A percentile compares a stretch with the other conserved stretches of the same genome.
phyloP scores from a whole-genome alignment of 2,797 vertebrate species.

The Myoxocephalus aenaeus region DNA sequence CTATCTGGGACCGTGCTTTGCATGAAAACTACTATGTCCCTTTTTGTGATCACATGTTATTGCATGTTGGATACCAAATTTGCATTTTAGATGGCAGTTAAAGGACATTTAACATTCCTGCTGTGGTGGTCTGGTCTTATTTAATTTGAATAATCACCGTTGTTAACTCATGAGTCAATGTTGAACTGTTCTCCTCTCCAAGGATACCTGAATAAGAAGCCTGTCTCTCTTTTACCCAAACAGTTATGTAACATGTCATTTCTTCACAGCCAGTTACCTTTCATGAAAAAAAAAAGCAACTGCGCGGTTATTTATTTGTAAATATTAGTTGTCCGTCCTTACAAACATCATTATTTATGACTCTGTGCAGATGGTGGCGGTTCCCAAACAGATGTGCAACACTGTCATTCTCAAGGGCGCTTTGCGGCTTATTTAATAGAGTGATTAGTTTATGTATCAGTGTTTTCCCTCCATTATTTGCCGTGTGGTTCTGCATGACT shows the following conservation, averaged over 20 bases:
- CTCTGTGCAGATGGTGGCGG: slow-evolving; percentile 66
- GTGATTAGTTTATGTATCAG: slow-evolving; percentile 74
- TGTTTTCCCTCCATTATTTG: slow-evolving; percentile 68
- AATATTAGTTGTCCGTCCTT: slow-evolving; percentile 54
- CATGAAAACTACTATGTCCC: slow-evolving; percentile 45
- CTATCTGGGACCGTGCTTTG: slow-evolving; percentile 57
- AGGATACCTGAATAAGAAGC: background rate
- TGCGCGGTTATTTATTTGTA: slow-evolving; percentile 39
- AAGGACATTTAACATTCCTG: slow-evolving; percentile 32
- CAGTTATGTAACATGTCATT: background rate
- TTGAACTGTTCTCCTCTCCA: slow-evolving; percentile 13
- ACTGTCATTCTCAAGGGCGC: slow-evolving; percentile 72
- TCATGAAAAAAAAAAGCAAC: slow-evolving; percentile 40
- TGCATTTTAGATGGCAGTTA: slow-evolving; percentile 29
- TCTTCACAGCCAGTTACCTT: slow-evolving; percentile 31
- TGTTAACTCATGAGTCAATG: background rate
- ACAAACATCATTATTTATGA: slow-evolving; percentile 65
- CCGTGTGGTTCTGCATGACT: slow-evolving; percentile 59
- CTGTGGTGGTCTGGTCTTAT: background rate
- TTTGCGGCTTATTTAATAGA: slow-evolving; percentile 71
- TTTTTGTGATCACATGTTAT: slow-evolving; percentile 17
- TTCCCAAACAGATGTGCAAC: slow-evolving; percentile 76
- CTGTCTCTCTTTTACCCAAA: background rate
- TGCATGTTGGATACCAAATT: slow-evolving; percentile 34
- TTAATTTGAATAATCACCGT: slow-evolving; percentile 14